Evolutionary conservation across 2,888 invertebrate genomes (phyloP).

Genomic region (Sipha maydis): DNA sequence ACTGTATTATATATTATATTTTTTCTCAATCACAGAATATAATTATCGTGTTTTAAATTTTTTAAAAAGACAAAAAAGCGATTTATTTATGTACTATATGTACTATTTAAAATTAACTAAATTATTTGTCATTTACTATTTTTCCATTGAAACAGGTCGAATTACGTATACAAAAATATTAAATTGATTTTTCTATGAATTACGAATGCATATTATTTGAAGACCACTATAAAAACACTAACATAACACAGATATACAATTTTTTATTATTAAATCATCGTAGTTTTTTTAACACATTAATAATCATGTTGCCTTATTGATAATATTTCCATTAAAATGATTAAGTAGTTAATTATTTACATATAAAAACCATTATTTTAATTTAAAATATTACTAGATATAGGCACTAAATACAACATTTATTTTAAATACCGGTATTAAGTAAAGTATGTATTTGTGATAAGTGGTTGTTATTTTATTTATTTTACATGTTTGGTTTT

Average conservation of each 20-base stretch:
- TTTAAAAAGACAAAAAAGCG: background rate
- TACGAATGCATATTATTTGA: background rate
- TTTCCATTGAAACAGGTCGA: background rate
- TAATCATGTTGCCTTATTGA: background rate
- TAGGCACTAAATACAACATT: background rate
- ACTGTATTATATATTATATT: slow-evolving; percentile 23
- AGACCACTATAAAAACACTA: background rate
- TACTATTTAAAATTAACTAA: background rate
- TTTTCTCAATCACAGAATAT: background rate
- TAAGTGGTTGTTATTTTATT: slow-evolving; percentile 29
- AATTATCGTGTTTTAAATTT: background rate
- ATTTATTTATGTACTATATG: background rate
- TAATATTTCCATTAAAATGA: background rate
- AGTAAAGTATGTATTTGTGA: slow-evolving; percentile 11
- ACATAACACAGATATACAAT: background rate
- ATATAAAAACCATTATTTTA: background rate
- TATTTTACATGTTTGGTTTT: background rate
- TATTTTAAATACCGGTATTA: background rate
- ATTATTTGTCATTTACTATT: background rate
- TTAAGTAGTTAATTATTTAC: background rate
- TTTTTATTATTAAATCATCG: background rate
- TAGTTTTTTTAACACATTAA: background rate
- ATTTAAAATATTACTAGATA: background rate
- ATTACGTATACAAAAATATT: background rate
- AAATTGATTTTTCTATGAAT: background rate